Evolutionary conservation across 92 coral and sea anemone species (phyloP).

Genomic region (Bergia sp.): DNA sequence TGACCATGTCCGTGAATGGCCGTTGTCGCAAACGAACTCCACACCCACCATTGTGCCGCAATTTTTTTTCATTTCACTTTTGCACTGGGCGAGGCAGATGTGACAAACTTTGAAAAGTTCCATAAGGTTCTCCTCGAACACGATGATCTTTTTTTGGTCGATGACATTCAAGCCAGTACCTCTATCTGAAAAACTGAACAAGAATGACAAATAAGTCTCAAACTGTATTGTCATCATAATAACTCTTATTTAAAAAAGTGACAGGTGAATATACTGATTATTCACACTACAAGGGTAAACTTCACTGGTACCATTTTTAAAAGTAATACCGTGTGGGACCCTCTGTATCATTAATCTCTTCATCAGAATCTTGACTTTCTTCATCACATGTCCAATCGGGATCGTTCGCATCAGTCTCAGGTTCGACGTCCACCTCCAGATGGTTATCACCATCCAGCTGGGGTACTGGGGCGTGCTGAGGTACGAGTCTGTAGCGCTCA

Average conservation of each 20-base stretch:
- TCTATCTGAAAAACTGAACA: neutral
- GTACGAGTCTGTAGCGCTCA: neutral
- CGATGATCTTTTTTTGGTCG: constrained; percentile 5
- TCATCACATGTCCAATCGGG: neutral
- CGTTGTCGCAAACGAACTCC: neutral
- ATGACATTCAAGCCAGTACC: neutral
- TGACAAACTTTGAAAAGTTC: constrained; percentile 14
- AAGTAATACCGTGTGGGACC: constrained; percentile 1
- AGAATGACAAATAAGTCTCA: neutral
- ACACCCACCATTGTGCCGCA: constrained; percentile 19
- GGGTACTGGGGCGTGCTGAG: neutral
- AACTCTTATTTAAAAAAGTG: neutral
- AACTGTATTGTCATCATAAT: neutral
- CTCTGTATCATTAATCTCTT: constrained; percentile 8
- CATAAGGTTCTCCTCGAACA: constrained; percentile 7
- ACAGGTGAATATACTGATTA: neutral
- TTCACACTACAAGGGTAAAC: neutral
- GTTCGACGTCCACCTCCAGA: too few relatives aligned
- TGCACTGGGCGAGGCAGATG: neutral
- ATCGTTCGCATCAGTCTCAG: neutral
- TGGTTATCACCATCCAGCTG: neutral
- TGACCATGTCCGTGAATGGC: constrained; percentile 13
- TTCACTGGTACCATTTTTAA: neutral
- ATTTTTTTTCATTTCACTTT: neutral
- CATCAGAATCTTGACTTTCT: neutral